Evolutionary conservation across 2,113 vertebrate genomes (phyloP).

Genomic region (Redunca redunca): DNA sequence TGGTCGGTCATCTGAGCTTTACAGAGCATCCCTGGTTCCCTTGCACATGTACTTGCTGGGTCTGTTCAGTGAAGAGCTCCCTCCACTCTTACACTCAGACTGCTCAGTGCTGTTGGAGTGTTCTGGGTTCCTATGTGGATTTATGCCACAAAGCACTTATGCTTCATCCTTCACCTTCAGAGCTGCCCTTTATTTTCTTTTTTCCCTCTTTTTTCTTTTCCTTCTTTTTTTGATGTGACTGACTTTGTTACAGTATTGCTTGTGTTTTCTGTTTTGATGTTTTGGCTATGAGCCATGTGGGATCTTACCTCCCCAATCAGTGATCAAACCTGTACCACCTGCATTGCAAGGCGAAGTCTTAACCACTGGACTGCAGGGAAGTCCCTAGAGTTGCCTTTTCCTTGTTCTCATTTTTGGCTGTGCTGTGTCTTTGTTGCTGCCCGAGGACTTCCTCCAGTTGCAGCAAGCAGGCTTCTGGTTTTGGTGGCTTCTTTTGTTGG

Average conservation of each 20-base stretch:
- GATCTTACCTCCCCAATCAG: neutral
- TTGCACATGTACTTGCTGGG: accelerated
- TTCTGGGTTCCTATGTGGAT: neutral
- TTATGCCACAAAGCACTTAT: neutral
- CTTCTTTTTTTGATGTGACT: neutral
- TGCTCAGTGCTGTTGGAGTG: no score
- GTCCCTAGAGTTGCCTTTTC: neutral
- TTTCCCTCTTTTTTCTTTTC: neutral
- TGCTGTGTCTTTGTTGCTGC: neutral
- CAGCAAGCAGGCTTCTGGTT: neutral
- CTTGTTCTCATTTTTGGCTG: neutral
- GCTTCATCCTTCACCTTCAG: neutral
- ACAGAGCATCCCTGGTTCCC: neutral
- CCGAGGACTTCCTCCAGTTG: neutral
- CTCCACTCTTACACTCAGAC: neutral
- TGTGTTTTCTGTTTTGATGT: neutral
- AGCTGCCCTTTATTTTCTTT: neutral
- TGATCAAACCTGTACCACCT: neutral
- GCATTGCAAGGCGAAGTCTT: neutral
- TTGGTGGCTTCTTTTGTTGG: neutral
- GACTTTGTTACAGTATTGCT: neutral
- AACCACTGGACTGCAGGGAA: neutral
- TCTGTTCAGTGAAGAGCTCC: neutral
- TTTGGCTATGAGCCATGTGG: neutral
- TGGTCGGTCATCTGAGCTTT: neutral